Percentiles rank a stretch among this genome's conserved stretches.
phyloP scores from a whole-genome alignment of 2,113 vertebrate genomes.

The Microtus pennsylvanicus region DNA sequence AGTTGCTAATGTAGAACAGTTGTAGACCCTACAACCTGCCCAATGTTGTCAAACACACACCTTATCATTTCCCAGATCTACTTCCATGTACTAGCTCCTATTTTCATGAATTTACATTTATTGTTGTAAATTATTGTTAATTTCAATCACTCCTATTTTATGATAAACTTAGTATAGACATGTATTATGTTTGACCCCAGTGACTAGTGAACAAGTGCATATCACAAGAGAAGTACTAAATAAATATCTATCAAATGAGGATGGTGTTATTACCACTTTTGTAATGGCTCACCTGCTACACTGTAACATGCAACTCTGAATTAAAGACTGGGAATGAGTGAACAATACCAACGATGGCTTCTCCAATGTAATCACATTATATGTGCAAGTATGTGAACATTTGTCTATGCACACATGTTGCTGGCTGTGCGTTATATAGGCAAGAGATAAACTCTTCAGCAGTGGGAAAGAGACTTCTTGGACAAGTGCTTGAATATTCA shows the following conservation, averaged over 20 bases:
- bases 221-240: neutral
- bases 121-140: slow-evolving; percentile 40
- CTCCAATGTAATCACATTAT: neutral
- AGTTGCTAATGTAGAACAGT: neutral
- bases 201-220: neutral
- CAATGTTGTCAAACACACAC: neutral
- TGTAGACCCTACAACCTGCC: neutral
- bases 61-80: neutral
- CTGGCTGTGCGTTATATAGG: slow-evolving; percentile 52
- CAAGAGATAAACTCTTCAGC: slow-evolving; percentile 55
- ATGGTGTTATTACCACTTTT: slow-evolving; percentile 7
- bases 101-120: slow-evolving; percentile 15
- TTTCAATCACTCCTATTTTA: neutral
- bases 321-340: slow-evolving; percentile 15
- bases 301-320: neutral
- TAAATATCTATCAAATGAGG: slow-evolving; percentile 37
- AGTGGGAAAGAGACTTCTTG: slow-evolving; percentile 58
- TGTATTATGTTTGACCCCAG: slow-evolving; percentile 14
- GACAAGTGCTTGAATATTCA: slow-evolving; percentile 73
- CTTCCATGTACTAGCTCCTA: neutral
- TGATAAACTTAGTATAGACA: neutral
- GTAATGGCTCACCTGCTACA: slow-evolving; percentile 16
- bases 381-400: neutral
- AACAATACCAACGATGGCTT: slow-evolving; percentile 32
- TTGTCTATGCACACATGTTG: neutral